Base-by-base conservation (phyloP, 2,888 invertebrate genomes). In the Caenorhabditis afra region DNA sequence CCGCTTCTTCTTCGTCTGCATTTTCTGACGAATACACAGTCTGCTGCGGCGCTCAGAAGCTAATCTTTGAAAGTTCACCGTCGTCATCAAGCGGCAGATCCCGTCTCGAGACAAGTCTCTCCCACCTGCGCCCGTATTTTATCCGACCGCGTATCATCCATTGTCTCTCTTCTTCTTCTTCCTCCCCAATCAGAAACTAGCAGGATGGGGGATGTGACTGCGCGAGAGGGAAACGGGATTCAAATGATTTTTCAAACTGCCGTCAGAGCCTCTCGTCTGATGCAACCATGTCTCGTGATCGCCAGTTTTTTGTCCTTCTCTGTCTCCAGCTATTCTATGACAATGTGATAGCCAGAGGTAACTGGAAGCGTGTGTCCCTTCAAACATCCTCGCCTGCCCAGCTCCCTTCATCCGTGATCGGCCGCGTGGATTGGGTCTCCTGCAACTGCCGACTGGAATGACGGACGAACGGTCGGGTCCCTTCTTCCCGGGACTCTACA, bases 391-490 rank as follows among this genome's bases (percentile, higher is more conserved):
- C 16, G 3, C 29, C n/a, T n/a, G 39, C 68, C 50, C 62, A 85
- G 86, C 86, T n/a, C 86, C 86, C 0, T 86, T 81, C 57, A 77
- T 86, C 11, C 79, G 87, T 55, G 86, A 83, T 41, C 84, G 87
- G 12, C 87, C 87, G 5, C 65, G 87, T 14, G 87, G 87, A 20
- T 62, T 87, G 0, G 87, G 87, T 20, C 74, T 87, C 7, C 71
- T 87, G 0, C 85, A 86, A 50, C 52, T 87, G 39, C 87, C 87
- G 0, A 87, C 87, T 20, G 87, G 87, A 61, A 86, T 87, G 85
- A 85, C 87, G 4, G 87, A 87, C 52, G 87, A 87, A 66, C 79
- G 87, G n/a, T 85, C 87, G 1, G 85, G 85, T 7, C 85, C 85
- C 10, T 86, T 87, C 71, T 85, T 87, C 58, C 87, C 87, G 3